A percentile compares a stretch with the other conserved stretches of the same genome.
Conservation (phyloP, 2,888 invertebrate species). For the Nomada lathburiana region DNA sequence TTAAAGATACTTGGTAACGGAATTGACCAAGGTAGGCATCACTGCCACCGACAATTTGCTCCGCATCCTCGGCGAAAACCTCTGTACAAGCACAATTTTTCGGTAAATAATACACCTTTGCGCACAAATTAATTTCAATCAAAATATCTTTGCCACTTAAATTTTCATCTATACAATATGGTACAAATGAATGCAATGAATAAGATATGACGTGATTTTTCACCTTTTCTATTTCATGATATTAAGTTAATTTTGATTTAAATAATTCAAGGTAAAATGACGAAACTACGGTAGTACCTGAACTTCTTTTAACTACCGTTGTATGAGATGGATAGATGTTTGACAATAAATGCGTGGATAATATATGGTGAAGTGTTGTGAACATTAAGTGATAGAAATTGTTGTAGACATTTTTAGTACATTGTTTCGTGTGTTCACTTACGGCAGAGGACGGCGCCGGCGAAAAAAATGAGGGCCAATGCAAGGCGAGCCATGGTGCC, state of each 20-base stretch:
- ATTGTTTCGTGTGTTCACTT: neutral
- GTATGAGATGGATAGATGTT: too few species aligned
- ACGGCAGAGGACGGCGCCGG: neutral
- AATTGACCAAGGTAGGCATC: constrained; percentile 32
- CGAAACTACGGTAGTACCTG: too few species aligned
- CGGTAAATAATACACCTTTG: neutral
- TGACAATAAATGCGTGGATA: too few species aligned
- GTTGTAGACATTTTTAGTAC: too few species aligned
- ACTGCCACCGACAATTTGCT: constrained; percentile 33
- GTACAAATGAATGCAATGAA: too few species aligned
- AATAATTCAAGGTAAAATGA: too few species aligned
- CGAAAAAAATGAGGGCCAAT: neutral
- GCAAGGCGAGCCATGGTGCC: neutral
- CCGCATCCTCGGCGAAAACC: constrained; percentile 8
- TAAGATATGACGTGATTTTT: too few species aligned
- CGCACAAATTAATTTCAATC: neutral
- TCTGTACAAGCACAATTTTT: neutral
- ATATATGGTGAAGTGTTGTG: too few species aligned
- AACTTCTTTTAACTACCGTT: too few species aligned
- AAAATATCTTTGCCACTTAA: neutral
- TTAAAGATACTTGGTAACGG: constrained; percentile 57
- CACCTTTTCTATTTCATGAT: too few species aligned
- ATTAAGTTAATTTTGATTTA: too few species aligned
- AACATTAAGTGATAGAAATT: too few species aligned
- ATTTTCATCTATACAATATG: neutral